A percentile compares a stretch with the other conserved stretches of the same genome.
These are phyloP conservation scores for Saccostrea glomerata DNA, from an alignment of 1,140 invertebrate genomes.

Conservation along the genomic window DNA sequence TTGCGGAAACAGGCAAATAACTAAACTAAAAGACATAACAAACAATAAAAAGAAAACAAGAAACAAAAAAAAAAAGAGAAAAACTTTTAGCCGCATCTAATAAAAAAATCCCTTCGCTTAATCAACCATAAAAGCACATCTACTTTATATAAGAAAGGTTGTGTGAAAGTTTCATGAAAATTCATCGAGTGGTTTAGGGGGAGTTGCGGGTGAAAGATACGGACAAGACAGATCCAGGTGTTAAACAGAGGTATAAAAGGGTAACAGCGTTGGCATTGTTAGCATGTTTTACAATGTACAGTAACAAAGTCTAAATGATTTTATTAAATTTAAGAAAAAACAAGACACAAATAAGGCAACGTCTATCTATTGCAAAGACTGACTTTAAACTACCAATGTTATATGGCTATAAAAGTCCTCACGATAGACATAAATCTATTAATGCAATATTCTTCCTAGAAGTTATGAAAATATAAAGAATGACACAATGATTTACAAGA, in stretches of 20 bases:
- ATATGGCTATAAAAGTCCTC: not conserved
- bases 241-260: conserved; percentile 7
- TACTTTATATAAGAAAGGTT: not conserved
- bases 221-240: conserved; percentile 1
- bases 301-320: not conserved
- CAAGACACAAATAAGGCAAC: conserved; percentile 4
- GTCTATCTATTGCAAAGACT: conserved; percentile 1
- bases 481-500: conserved; percentile 7
- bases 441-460: not conserved
- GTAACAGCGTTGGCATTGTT: conserved; percentile 5
- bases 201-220: not conserved
- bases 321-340: conserved; percentile 13
- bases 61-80: not conserved
- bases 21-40: too few species aligned
- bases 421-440: not conserved
- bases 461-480: not conserved
- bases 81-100: not conserved
- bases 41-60: too few species aligned
- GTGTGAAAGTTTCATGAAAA: too few species aligned
- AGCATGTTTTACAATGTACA: conserved; percentile 3
- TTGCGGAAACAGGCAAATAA: too few species aligned
- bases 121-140: not conserved
- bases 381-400: conserved; percentile 13
- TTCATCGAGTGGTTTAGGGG: too few species aligned
- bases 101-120: not conserved